Base-by-base conservation (phyloP, 1,140 invertebrate species). In the Eufriesea mexicana region DNA sequence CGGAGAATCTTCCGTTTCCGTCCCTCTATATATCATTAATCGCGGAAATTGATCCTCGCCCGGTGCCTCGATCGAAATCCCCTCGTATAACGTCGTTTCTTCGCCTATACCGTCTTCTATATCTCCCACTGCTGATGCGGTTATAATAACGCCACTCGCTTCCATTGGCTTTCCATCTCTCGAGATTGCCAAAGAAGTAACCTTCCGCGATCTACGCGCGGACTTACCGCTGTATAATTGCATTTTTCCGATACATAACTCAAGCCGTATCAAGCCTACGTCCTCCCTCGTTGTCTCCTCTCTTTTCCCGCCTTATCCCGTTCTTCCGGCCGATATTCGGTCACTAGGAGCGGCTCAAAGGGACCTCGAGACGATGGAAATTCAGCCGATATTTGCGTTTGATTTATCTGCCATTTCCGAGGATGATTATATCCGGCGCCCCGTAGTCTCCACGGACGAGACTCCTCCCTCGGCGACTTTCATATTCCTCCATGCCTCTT, bases 221-320 rank as follows among this genome's bases (percentile, higher is more conserved):
- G 20, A 9, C 35, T 6, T 18, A 12, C 12, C n/a, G 10, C 25
- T 18, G 42, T 45, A 68, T 79, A 79, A 70, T 79, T 79, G 66
- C 66, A 79, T 70, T 70, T 79, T 47, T 49, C 76, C 49, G 2
- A 70, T 79, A 47, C 66, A 79, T 79, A 79, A 79, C 59, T 49
- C 66, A 70, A 25, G 7, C 2, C 5, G 25, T 18, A 20, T 71
- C 47, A 12, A 35, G 14, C 8, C 28, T 18, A 18, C 14, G 25
- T 62, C 2, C 5, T 5, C 6, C 16, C 4, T 45, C n/a, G 14
- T 28, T 76, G 42, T 45, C 55, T 7, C 12, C 28, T 5, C 6
- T 10, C 9, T 7, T 14, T n/a, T 47, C 0, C 4, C 25, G 5
- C 14, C 25, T 25, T 5, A 0, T 51, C 45, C 20, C 0, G 2